Conservation (phyloP, 2,113 vertebrate species). For the Plectropomus leopardus region DNA sequence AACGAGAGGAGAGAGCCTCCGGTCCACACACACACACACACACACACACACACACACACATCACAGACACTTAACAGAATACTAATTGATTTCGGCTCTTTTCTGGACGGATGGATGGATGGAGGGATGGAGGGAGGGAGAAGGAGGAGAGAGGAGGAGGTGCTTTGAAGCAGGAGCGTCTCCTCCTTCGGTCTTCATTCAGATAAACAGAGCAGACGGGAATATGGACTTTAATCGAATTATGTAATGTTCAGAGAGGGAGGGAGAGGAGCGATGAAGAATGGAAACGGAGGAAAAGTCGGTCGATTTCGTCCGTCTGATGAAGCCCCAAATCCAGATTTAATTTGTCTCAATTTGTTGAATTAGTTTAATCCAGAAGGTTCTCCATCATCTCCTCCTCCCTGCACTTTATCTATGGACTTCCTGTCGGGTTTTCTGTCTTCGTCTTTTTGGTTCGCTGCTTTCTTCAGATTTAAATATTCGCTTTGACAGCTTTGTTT, state of each 20-base stretch:
- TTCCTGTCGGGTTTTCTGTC: too few relatives aligned
- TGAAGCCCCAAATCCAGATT: too few relatives aligned
- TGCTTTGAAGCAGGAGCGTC: slow-evolving; percentile 17
- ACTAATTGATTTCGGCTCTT: slow-evolving; percentile 44
- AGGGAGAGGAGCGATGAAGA: background rate
- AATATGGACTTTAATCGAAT: slow-evolving; percentile 7
- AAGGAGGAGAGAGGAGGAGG: background rate
- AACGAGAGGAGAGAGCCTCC: slow-evolving; percentile 36
- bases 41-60: slow-evolving; percentile 17
- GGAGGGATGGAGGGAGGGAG: background rate
- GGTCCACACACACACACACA: slow-evolving; percentile 17
- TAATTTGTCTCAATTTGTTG: too few relatives aligned
- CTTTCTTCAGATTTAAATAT: background rate
- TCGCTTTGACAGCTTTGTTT: background rate
- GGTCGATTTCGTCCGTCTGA: too few relatives aligned
- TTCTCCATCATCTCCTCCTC: background rate
- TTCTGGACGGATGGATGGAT: slow-evolving; percentile 1
- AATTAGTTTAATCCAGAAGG: background rate
- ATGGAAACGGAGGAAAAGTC: too few relatives aligned
- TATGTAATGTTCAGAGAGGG: background rate
- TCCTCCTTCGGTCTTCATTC: background rate
- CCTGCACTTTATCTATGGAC: background rate
- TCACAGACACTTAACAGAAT: slow-evolving; percentile 44
- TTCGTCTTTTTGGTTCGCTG: background rate
- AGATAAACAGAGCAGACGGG: slow-evolving; percentile 2